Percentiles rank a stretch among this genome's conserved stretches.
Evolutionary conservation across 2,797 vertebrate species (phyloP).

Genomic region (Aeoliscus strigatus): DNA sequence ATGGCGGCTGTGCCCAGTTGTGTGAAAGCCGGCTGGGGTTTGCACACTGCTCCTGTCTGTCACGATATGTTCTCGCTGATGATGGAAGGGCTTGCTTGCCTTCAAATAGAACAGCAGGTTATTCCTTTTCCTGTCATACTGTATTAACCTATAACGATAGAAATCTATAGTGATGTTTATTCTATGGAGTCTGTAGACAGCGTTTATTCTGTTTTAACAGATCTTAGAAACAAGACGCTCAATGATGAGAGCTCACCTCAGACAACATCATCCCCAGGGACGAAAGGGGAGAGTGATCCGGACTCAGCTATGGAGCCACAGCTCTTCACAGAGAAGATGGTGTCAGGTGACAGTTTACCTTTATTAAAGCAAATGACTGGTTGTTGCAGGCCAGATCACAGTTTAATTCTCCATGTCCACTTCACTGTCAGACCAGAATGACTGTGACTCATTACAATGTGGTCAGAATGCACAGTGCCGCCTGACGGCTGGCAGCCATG

Average conservation of each 20-base stretch:
- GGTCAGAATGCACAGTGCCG: slow-evolving; percentile 75
- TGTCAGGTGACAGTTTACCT: slow-evolving; percentile 77
- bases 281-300: slow-evolving; percentile 11
- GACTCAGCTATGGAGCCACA: slow-evolving; percentile 12
- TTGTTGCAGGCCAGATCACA: too few species aligned
- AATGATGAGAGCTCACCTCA: slow-evolving; percentile 35
- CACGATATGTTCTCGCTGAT: slow-evolving; percentile 59
- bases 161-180: not conserved
- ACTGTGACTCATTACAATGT: slow-evolving; percentile 76
- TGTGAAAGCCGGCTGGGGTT: slow-evolving; percentile 79
- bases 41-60: slow-evolving; percentile 71
- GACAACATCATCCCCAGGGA: slow-evolving; percentile 5
- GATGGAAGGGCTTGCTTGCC: slow-evolving; percentile 70
- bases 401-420: slow-evolving; percentile 5
- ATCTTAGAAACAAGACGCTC: slow-evolving; percentile 45
- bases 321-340: slow-evolving; percentile 80
- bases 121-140: not conserved
- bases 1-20: slow-evolving; percentile 82
- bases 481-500: slow-evolving; percentile 60
- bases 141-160: not conserved
- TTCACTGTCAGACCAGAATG: slow-evolving; percentile 74
- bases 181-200: slow-evolving; percentile 44
- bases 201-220: slow-evolving; percentile 22
- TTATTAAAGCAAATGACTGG: not conserved
- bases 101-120: slow-evolving; percentile 66